A percentile compares a stretch with the other conserved stretches of the same genome.
Evolutionary conservation across 2,888 invertebrate genomes (phyloP).

Genomic region (Trachelus iudaicus): DNA sequence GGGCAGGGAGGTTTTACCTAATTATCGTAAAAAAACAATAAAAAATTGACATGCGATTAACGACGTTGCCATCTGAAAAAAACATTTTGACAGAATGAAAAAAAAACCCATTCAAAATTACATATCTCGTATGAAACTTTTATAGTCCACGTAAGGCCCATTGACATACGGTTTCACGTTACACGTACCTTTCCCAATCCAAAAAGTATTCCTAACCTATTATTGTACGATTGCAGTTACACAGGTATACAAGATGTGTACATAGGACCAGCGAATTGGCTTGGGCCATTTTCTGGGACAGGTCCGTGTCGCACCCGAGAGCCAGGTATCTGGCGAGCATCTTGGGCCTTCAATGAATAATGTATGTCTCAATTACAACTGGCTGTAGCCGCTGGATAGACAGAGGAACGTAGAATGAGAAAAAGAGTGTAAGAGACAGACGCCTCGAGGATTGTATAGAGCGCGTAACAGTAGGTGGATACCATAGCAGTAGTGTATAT

Average conservation of each 20-base stretch:
- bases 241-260: neutral
- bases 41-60: neutral
- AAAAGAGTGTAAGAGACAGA: neutral
- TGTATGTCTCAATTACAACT: slow-evolving; percentile 35
- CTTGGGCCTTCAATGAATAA: slow-evolving; percentile 30
- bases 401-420: slow-evolving; percentile 1
- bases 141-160: neutral
- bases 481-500: neutral
- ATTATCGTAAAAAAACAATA: neutral
- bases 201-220: neutral
- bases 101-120: neutral
- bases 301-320: neutral
- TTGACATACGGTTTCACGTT: neutral
- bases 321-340: neutral
- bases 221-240: neutral
- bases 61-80: neutral
- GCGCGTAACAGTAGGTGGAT: neutral
- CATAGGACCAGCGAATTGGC: neutral
- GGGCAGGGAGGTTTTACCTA: neutral
- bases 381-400: slow-evolving; percentile 5
- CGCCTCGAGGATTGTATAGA: neutral
- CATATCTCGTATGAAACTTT: neutral
- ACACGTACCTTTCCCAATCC: neutral
- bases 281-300: neutral
- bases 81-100: neutral